These are phyloP conservation scores for Eupeodes corollae DNA, from an alignment of 1,140 invertebrate genomes.

Conservation along the genomic window DNA sequence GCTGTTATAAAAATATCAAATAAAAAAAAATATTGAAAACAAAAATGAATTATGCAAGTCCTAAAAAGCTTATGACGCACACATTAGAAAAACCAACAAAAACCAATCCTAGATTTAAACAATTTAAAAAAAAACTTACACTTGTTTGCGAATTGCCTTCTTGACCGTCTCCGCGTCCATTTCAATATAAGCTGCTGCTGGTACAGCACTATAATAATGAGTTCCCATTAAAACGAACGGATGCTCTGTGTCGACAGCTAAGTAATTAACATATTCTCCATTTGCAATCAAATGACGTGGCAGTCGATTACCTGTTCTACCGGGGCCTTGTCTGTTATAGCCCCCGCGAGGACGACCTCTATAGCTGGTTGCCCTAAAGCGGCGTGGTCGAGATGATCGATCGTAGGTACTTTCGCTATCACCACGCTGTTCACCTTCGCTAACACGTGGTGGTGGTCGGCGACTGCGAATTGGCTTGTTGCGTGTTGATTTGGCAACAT, in stretches of 20 bases:
- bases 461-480: conserved; percentile 31
- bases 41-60: too few relatives aligned
- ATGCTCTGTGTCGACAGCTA: conserved; percentile 31
- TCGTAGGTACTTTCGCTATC: conserved; percentile 7
- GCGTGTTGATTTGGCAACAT: conserved; percentile 44
- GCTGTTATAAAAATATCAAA: too few relatives aligned
- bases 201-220: conserved; percentile 39
- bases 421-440: conserved; percentile 14
- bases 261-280: conserved; percentile 28
- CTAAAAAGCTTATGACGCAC: too few relatives aligned
- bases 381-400: conserved; percentile 14
- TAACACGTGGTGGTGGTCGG: conserved; percentile 8
- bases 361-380: conserved; percentile 30
- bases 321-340: conserved; percentile 35
- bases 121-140: conserved; percentile 47
- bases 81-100: neutral
- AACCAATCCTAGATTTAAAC: neutral
- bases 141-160: conserved; percentile 72
- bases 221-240: conserved; percentile 51
- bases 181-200: conserved; percentile 39
- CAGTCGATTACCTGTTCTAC: conserved; percentile 35
- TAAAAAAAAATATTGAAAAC: too few relatives aligned
- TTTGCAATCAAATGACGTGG: conserved; percentile 35
- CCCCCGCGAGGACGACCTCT: conserved; percentile 29
- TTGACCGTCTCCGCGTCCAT: conserved; percentile 49